These are phyloP conservation scores for Paramormyrops kingsleyae DNA, from an alignment of 2,113 vertebrate species.

Conservation along the genomic window DNA sequence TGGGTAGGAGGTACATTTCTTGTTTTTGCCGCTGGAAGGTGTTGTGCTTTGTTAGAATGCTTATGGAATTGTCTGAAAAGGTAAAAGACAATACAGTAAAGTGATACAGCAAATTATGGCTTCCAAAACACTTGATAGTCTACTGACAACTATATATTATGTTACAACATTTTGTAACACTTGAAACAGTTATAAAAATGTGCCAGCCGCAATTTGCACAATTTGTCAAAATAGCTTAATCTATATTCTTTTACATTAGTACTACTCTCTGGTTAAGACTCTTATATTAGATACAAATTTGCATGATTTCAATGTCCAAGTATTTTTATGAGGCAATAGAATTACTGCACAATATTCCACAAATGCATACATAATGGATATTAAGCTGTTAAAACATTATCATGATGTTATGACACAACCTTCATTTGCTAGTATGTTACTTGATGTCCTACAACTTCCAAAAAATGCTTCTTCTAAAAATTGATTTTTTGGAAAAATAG, in stretches of 20 bases:
- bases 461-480: neutral
- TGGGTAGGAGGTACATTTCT: slow-evolving; percentile 89
- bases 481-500: neutral
- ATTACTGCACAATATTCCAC: neutral
- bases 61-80: slow-evolving; percentile 84
- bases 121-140: neutral
- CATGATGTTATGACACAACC: neutral
- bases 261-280: neutral
- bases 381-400: neutral
- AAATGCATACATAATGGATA: neutral
- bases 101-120: neutral
- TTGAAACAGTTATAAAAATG: neutral
- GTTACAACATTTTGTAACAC: neutral
- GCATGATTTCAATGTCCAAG: neutral
- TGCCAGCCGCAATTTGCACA: neutral
- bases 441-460: neutral
- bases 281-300: neutral
- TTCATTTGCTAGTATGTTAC: neutral
- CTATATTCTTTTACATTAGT: neutral
- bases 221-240: neutral
- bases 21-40: slow-evolving; percentile 92
- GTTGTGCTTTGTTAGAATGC: slow-evolving; percentile 85
- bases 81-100: neutral
- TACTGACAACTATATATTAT: neutral
- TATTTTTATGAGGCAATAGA: neutral